A percentile compares a stretch with the other conserved stretches of the same genome.
These are phyloP conservation scores for Maccullochella peelii DNA, from an alignment of 2,113 vertebrate species.

Conservation along the genomic window DNA sequence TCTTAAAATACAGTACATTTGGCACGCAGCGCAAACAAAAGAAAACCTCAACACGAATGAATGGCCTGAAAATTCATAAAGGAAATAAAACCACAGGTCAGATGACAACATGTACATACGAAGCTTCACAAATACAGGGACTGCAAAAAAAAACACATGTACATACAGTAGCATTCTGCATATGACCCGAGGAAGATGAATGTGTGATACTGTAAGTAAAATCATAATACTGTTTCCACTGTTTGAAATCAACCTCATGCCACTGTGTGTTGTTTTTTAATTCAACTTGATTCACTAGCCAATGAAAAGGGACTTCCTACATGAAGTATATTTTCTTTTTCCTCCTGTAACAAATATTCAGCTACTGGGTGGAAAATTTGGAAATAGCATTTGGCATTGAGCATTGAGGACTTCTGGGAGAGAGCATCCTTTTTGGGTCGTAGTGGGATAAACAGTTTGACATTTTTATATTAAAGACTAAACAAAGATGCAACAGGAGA, in stretches of 20 bases:
- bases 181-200: conserved; percentile 56
- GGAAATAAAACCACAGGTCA: conserved; percentile 73
- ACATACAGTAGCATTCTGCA: conserved; percentile 71
- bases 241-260: conserved; percentile 1
- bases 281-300: background rate
- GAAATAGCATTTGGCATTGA: conserved; percentile 48
- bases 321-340: conserved; percentile 5
- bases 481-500: conserved; percentile 17
- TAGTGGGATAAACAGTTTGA: conserved; percentile 77
- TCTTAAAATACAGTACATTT: conserved; percentile 98
- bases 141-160: conserved; percentile 45
- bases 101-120: conserved; percentile 87
- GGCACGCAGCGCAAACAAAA: conserved; percentile 89
- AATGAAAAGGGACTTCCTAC: conserved; percentile 71
- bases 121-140: conserved; percentile 90
- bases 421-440: background rate
- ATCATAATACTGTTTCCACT: conserved; percentile 78
- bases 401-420: conserved; percentile 26
- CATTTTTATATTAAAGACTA: conserved; percentile 13
- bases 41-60: conserved; percentile 81
- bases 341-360: conserved; percentile 4
- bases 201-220: conserved; percentile 57
- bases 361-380: conserved; percentile 62
- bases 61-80: conserved; percentile 30
- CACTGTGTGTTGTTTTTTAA: background rate